A percentile compares a stretch with the other conserved stretches of the same genome.
phyloP scores from a whole-genome alignment of 2,797 vertebrate genomes.

The Danio tinwini region DNA sequence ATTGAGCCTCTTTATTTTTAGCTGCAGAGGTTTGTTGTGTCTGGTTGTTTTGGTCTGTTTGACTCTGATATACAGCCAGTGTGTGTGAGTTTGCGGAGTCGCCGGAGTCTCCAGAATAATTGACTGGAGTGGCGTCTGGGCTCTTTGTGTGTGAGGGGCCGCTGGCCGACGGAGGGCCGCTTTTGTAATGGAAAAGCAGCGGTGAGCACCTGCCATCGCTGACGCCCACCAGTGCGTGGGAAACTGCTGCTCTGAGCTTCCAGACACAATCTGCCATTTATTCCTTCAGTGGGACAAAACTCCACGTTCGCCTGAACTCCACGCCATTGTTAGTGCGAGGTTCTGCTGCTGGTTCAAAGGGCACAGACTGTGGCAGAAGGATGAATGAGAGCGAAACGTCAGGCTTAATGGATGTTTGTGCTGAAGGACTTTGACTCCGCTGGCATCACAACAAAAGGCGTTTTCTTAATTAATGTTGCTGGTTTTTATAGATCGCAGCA shows the following conservation, averaged over 20 bases:
- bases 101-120: constrained; percentile 27
- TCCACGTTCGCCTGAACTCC: constrained; percentile 10
- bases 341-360: not conserved
- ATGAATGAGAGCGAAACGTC: not conserved
- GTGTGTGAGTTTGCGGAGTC: not conserved
- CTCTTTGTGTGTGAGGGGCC: constrained; percentile 44
- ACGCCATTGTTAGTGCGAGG: constrained; percentile 21
- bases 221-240: constrained; percentile 47
- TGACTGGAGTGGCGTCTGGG: constrained; percentile 17
- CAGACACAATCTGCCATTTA: constrained; percentile 17
- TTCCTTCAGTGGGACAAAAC: constrained; percentile 25
- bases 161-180: constrained; percentile 53
- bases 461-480: not conserved
- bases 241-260: constrained; percentile 20
- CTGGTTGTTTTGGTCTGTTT: too few relatives aligned
- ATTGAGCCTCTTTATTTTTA: too few relatives aligned
- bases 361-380: not conserved
- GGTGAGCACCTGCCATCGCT: constrained; percentile 77
- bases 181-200: constrained; percentile 71
- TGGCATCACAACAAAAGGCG: not conserved
- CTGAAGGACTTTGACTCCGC: not conserved
- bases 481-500: not conserved
- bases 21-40: too few relatives aligned
- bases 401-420: not conserved
- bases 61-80: too few relatives aligned